Conservation (phyloP, 2,797 vertebrate genomes). For the Phoxinus dragarum region DNA sequence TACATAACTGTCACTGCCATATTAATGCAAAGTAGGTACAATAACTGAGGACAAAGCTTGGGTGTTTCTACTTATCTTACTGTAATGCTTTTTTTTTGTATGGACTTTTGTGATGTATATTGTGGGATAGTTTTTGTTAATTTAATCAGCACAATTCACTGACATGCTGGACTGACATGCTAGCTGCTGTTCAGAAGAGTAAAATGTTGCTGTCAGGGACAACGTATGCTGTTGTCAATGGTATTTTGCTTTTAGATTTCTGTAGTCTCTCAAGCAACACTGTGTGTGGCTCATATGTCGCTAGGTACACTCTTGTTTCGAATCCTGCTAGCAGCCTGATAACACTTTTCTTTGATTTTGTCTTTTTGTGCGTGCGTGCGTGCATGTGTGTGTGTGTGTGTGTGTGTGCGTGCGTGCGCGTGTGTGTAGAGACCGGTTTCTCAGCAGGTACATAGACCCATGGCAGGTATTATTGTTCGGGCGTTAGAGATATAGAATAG, state of each 20-base stretch:
- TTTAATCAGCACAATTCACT: conserved; percentile 99
- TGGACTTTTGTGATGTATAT: conserved; percentile 97
- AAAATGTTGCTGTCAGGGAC: conserved; percentile 87
- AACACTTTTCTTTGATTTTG: conserved; percentile 75
- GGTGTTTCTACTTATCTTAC: conserved; percentile 94
- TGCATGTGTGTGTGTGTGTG: not conserved
- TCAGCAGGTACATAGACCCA: conserved; percentile 93
- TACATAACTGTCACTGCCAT: conserved; percentile 86
- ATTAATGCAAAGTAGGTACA: conserved; percentile 85
- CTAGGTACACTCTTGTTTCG: conserved; percentile 77
- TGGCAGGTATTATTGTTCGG: conserved; percentile 90
- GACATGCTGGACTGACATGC: conserved; percentile 99
- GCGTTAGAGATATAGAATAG: conserved; percentile 91
- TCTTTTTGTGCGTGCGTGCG: not conserved
- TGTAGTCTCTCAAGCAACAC: conserved; percentile 88
- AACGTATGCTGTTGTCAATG: conserved; percentile 86
- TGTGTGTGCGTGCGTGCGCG: conserved; percentile 8
- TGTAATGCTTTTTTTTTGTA: conserved; percentile 86
- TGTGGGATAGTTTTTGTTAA: conserved; percentile 99
- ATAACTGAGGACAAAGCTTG: conserved; percentile 85
- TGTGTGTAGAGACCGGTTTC: conserved; percentile 82
- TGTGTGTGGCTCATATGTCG: conserved; percentile 84
- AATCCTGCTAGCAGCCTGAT: conserved; percentile 87
- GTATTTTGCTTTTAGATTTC: conserved; percentile 90
- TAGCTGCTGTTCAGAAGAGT: conserved; percentile 99